Evolutionary conservation across 2,113 vertebrate genomes (phyloP).

Genomic region (Phaetusa simplex): DNA sequence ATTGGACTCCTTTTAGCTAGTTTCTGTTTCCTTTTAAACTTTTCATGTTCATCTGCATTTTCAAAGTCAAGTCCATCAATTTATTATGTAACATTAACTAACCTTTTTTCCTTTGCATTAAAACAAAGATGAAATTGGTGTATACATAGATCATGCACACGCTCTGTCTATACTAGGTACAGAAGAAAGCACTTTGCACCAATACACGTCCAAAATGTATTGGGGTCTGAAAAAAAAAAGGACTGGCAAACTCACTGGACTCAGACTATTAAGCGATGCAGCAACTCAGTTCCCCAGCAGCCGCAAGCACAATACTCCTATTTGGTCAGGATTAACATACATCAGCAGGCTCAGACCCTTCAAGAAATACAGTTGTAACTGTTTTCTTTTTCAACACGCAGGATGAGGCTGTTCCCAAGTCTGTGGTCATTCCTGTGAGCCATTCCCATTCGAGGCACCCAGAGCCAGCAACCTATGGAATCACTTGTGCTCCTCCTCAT

Average conservation of each 20-base stretch:
- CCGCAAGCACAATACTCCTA: too few species aligned
- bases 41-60: neutral
- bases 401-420: neutral
- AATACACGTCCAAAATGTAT: neutral
- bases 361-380: neutral
- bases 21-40: neutral
- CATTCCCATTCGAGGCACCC: neutral
- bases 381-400: neutral
- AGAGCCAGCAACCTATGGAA: neutral
- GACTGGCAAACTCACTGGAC: neutral
- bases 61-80: neutral
- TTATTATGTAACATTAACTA: neutral
- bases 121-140: neutral
- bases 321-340: neutral
- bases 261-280: neutral
- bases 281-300: neutral
- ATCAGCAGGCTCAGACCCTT: neutral
- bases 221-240: neutral
- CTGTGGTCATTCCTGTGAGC: neutral
- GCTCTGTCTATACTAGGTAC: neutral
- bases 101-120: neutral
- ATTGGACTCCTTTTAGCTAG: neutral
- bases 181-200: neutral
- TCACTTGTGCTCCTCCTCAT: rapidly evolving
- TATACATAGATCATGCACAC: rapidly evolving